These are phyloP conservation scores for Tigriopus californicus DNA, from an alignment of 2,888 invertebrate genomes.

Conservation along the genomic window DNA sequence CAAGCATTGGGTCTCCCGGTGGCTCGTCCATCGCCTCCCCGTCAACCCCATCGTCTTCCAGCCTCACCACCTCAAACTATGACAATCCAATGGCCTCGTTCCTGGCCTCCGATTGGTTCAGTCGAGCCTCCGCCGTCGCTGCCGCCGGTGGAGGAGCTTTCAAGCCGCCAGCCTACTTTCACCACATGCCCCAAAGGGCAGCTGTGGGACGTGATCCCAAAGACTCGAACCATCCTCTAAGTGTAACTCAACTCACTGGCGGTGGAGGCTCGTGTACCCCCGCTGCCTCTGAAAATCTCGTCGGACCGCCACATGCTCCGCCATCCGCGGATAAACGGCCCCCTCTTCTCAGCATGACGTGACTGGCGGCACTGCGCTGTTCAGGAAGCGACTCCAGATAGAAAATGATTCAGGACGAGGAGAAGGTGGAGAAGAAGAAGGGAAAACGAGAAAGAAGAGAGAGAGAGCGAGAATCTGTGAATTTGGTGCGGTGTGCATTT, in stretches of 20 bases:
- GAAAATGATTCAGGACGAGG: no score
- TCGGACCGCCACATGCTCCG: background rate
- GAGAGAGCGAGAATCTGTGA: no score
- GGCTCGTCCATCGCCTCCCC: constrained; percentile 17
- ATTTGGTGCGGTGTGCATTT: no score
- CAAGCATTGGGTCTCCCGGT: constrained; percentile 25
- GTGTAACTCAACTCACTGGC: constrained; percentile 62
- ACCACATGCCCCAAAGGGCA: constrained; percentile 33
- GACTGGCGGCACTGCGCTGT: background rate
- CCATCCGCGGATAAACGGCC: background rate
- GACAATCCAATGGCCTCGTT: constrained; percentile 20
- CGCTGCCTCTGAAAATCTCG: background rate
- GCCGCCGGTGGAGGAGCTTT: constrained; percentile 18
- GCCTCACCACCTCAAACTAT: constrained; percentile 24
- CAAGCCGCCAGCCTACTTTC: constrained; percentile 17
- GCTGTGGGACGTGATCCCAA: constrained; percentile 79
- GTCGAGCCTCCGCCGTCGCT: constrained; percentile 28
- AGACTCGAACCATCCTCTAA: constrained; percentile 76
- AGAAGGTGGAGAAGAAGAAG: no score
- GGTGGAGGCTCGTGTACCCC: background rate
- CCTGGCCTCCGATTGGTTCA: constrained; percentile 24
- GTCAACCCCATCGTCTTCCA: constrained; percentile 27
- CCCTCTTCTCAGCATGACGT: background rate
- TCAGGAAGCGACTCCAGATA: no score
- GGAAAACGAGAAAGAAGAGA: no score